Base-by-base conservation (phyloP, 2,797 vertebrate genomes). In the Acrossocheilus fasciatus region DNA sequence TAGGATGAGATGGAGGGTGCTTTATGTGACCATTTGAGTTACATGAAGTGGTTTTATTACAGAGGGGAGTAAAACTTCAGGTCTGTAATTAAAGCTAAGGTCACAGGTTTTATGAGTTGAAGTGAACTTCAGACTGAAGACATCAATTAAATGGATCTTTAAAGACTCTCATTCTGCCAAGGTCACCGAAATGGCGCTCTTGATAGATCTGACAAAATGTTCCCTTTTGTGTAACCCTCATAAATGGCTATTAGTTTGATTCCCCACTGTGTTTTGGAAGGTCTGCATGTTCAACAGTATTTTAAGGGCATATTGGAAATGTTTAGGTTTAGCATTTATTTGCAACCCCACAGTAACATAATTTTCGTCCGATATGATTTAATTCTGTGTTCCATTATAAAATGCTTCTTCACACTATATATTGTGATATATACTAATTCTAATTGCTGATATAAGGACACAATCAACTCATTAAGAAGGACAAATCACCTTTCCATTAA, bases 111-210 rank as follows among this genome's bases (percentile, higher is more conserved):
- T 86, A 86, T 86, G 62, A 86, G 78, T 86, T 72, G 57, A 54
- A 68, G 69, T 75, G 78, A 68, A 86, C 70, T 75, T 81, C 36
- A 52, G 59, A 64, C 57, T 54, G 69, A 41, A 80, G 85, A 81
- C 30, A 87, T 87, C 75, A 87, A 72, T 83, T 87, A 79, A 52
- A 72, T 72, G 23, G 52, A 83, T 83, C 64, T 89, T 84, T 92
- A 94, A 94, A 91, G 92, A 93, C 83, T 85, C 92, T 89, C 81
- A 72, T 73, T 89, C 86, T 91, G 85, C 92, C 91, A 94, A 94
- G 93, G 94, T 95, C 92, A 92, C 75, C 86, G 87, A 91, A 92
- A 93, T 91, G 68, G 90, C 84, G 11, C 82, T 84, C 89, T 93
- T 88, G 93, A 91, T 91, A 73, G 91, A 90, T n/a, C 85, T 54